These are phyloP conservation scores for Pinctada fucata DNA, from an alignment of 2,888 invertebrate genomes.

Conservation along the genomic window DNA sequence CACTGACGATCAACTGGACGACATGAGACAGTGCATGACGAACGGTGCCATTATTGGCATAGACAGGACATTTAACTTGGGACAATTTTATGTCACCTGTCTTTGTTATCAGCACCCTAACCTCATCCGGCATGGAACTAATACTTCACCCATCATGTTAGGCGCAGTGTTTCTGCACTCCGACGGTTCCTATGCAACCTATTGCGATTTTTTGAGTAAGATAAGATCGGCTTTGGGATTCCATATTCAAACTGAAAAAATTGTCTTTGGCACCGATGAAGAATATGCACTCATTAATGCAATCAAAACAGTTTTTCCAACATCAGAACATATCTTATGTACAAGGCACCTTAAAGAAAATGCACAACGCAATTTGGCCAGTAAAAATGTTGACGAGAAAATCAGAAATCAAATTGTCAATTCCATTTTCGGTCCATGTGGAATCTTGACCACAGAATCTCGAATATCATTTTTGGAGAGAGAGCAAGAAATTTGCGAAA, in stretches of 20 bases:
- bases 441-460: background rate
- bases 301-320: no score
- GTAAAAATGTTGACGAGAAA: constrained; percentile 4
- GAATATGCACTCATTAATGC: constrained; percentile 36
- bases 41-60: constrained; percentile 10
- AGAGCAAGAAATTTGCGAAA: constrained; percentile 14
- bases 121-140: background rate
- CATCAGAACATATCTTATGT: constrained; percentile 34
- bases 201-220: constrained; percentile 24
- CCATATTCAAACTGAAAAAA: background rate
- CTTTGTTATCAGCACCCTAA: background rate
- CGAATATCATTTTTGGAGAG: constrained; percentile 9
- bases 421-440: background rate
- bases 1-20: constrained; percentile 19
- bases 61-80: constrained; percentile 18
- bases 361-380: background rate
- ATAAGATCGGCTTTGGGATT: constrained; percentile 9
- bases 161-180: constrained; percentile 20
- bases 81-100: constrained; percentile 12
- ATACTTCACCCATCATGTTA: constrained; percentile 18
- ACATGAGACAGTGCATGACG: background rate
- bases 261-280: constrained; percentile 39
- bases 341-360: constrained; percentile 41
- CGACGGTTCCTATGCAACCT: constrained; percentile 23
- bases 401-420: background rate